A percentile compares a stretch with the other conserved stretches of the same genome.
Conservation (phyloP, 35 echinoderm and acorn worm species). For the Lytechinus pictus region DNA sequence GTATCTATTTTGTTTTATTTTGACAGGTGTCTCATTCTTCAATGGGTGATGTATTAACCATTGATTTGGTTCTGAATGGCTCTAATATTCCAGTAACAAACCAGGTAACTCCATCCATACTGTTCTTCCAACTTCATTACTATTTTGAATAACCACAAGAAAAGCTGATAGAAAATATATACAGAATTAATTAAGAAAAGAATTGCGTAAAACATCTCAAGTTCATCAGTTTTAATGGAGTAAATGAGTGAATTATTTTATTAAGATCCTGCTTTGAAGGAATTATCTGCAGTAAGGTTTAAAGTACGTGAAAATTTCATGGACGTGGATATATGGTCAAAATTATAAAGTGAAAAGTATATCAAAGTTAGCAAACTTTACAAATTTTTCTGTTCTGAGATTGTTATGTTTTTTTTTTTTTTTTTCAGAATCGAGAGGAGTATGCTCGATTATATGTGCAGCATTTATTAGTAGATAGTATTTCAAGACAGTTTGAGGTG, state of each 20-base stretch:
- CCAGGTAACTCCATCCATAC: slow-evolving; percentile 49
- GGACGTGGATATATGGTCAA: no score
- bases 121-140: neutral
- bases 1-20: neutral
- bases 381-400: neutral
- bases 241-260: neutral
- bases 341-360: neutral
- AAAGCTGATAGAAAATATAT: neutral
- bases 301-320: no score
- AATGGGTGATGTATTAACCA: slow-evolving; percentile 81
- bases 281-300: no score
- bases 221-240: no score
- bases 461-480: slow-evolving; percentile 77
- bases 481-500: slow-evolving; percentile 86
- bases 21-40: slow-evolving; percentile 77
- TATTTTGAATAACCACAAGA: neutral
- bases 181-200: neutral
- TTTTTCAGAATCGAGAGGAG: slow-evolving; percentile 78
- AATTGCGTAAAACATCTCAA: no score
- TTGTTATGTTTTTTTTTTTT: neutral
- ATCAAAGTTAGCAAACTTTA: neutral
- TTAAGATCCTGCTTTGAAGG: no score
- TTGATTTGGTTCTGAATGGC: slow-evolving; percentile 85
- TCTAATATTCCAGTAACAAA: slow-evolving; percentile 86
- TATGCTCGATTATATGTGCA: slow-evolving; percentile 82